These are phyloP conservation scores for Plectropomus leopardus DNA, from an alignment of 2,113 vertebrate genomes.

Conservation along the genomic window DNA sequence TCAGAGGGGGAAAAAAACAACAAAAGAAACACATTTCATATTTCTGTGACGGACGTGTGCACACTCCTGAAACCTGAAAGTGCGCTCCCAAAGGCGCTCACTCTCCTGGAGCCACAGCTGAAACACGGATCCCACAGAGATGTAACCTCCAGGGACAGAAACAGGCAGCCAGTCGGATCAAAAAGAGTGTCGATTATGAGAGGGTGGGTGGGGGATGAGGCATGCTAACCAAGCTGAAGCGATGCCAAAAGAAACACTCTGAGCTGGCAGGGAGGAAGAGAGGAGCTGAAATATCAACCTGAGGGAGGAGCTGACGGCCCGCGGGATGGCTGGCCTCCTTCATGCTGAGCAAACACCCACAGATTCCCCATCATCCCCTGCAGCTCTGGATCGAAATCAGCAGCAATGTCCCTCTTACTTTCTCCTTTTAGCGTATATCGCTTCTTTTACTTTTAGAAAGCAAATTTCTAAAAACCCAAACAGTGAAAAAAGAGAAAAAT, in stretches of 20 bases:
- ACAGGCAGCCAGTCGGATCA: constrained; percentile 45
- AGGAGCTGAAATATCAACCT: constrained; percentile 58
- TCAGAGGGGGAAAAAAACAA: neutral
- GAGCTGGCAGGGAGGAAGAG: constrained; percentile 30
- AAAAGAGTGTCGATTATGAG: constrained; percentile 57
- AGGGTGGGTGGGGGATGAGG: constrained; percentile 35
- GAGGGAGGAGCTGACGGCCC: constrained; percentile 53
- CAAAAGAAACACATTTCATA: neutral
- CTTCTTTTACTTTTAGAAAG: neutral
- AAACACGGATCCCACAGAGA: constrained; percentile 52
- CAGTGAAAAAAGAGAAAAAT: constrained; percentile 18
- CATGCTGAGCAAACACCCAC: constrained; percentile 60
- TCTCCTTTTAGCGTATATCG: no score
- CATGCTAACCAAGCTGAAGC: constrained; percentile 36
- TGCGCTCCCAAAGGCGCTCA: constrained; percentile 28
- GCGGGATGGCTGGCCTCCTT: constrained; percentile 35
- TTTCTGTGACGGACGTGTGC: constrained; percentile 13
- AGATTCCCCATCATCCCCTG: constrained; percentile 39
- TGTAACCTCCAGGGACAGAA: constrained; percentile 49
- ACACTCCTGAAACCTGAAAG: constrained; percentile 28
- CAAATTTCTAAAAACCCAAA: constrained; percentile 5
- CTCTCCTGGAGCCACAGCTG: constrained; percentile 32
- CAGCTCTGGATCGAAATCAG: constrained; percentile 26
- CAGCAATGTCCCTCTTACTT: constrained; percentile 11
- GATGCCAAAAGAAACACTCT: constrained; percentile 55